Evolutionary conservation across 2,113 vertebrate species (phyloP).

Genomic region (Charadrius vociferus): DNA sequence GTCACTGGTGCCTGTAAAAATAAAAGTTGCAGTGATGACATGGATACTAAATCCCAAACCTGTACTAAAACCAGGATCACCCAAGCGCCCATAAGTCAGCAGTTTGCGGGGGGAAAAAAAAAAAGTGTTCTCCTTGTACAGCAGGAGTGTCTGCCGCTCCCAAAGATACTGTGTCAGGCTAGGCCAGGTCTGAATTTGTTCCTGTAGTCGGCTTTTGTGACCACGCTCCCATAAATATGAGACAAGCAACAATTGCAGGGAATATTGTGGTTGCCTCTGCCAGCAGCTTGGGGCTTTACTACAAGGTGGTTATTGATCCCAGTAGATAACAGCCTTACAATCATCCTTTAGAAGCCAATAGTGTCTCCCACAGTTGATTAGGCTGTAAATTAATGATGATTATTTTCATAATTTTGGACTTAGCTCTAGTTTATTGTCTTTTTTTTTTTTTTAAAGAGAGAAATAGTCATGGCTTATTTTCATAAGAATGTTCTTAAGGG

Average conservation of each 20-base stretch:
- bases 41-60: neutral
- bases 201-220: neutral
- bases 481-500: neutral
- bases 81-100: neutral
- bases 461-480: conserved; percentile 6
- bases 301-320: conserved; percentile 44
- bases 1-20: neutral
- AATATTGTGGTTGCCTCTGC: neutral
- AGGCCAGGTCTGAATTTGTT: neutral
- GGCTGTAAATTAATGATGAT: neutral
- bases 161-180: neutral
- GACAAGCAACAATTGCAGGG: neutral
- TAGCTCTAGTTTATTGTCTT: neutral
- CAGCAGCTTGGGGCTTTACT: neutral
- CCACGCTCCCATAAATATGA: neutral
- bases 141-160: neutral
- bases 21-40: neutral
- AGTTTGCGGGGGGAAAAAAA: neutral
- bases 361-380: neutral
- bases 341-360: neutral
- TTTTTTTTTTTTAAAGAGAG: neutral
- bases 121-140: neutral
- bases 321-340: neutral
- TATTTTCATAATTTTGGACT: neutral
- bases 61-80: neutral